Evolutionary conservation across 2,888 invertebrate species (phyloP).

Genomic region (Cyaniris semiargus): DNA sequence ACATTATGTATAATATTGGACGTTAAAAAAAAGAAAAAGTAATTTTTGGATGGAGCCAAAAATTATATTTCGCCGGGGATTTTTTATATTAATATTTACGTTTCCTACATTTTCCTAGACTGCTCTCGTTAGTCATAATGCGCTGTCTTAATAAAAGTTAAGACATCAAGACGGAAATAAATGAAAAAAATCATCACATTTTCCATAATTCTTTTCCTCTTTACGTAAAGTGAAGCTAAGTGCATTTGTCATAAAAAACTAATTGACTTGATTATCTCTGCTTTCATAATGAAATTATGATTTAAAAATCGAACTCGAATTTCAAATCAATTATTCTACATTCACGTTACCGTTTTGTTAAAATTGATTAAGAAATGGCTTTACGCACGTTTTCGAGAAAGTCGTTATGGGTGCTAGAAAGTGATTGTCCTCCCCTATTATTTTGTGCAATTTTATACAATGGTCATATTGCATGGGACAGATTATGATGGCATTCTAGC

Average conservation of each 20-base stretch:
- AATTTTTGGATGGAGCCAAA: no score
- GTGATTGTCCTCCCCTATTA: slow-evolving; percentile 49
- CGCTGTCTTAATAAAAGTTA: background rate
- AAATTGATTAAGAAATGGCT: slow-evolving; percentile 70
- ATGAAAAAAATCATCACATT: background rate
- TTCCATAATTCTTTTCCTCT: background rate
- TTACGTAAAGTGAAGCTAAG: background rate
- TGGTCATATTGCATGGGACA: slow-evolving; percentile 29
- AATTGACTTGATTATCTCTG: slow-evolving; percentile 50
- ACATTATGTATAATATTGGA: no score
- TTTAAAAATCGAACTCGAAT: slow-evolving; percentile 38
- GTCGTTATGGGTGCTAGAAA: slow-evolving; percentile 61
- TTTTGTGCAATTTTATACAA: slow-evolving; percentile 32
- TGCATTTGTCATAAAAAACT: slow-evolving; percentile 8
- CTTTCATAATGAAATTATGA: slow-evolving; percentile 52
- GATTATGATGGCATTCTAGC: slow-evolving; percentile 31
- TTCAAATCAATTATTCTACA: slow-evolving; percentile 63
- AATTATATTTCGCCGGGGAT: no score
- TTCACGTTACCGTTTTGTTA: slow-evolving; percentile 69
- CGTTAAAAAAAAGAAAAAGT: no score
- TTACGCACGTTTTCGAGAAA: slow-evolving; percentile 72
- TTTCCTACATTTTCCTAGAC: no score
- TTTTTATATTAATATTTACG: no score
- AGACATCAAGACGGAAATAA: no score
- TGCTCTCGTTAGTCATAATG: no score